These are phyloP conservation scores for Sphaerophoria taeniata DNA, from an alignment of 2,888 invertebrate species.

Conservation along the genomic window DNA sequence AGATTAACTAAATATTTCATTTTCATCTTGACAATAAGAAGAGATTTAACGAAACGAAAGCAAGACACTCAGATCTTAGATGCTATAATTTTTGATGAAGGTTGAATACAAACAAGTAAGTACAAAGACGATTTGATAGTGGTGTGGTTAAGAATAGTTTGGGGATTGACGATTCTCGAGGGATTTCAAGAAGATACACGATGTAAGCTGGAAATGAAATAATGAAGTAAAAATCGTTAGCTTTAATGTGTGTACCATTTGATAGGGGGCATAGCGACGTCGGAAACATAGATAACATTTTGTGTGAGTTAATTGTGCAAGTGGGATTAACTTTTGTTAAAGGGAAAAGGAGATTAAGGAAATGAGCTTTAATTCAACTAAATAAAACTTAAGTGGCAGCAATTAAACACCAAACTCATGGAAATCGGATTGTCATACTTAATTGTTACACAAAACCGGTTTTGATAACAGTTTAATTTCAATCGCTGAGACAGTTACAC, in stretches of 20 bases:
- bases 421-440: not conserved
- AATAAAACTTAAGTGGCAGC: constrained; percentile 13
- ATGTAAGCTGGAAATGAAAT: constrained; percentile 7
- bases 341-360: not conserved
- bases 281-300: not conserved
- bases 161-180: not conserved
- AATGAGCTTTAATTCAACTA: constrained; percentile 2
- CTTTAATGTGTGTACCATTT: constrained; percentile 1
- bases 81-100: not conserved
- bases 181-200: constrained; percentile 2
- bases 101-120: not conserved
- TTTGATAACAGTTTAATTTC: too few relatives aligned
- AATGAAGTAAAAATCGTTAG: constrained; percentile 16
- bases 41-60: constrained; percentile 23
- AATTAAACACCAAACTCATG: constrained; percentile 12
- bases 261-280: not conserved
- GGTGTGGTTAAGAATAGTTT: constrained; percentile 10
- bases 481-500: too few relatives aligned
- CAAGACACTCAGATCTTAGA: not conserved
- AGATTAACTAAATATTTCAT: constrained; percentile 42
- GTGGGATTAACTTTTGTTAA: not conserved
- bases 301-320: not conserved
- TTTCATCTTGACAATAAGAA: constrained; percentile 29
- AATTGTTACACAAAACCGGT: not conserved
- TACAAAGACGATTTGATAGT: not conserved